Percentiles rank a stretch among this genome's conserved stretches.
Evolutionary conservation across 1,140 invertebrate species (phyloP).

Genomic region (Branchinecta lindahli): DNA sequence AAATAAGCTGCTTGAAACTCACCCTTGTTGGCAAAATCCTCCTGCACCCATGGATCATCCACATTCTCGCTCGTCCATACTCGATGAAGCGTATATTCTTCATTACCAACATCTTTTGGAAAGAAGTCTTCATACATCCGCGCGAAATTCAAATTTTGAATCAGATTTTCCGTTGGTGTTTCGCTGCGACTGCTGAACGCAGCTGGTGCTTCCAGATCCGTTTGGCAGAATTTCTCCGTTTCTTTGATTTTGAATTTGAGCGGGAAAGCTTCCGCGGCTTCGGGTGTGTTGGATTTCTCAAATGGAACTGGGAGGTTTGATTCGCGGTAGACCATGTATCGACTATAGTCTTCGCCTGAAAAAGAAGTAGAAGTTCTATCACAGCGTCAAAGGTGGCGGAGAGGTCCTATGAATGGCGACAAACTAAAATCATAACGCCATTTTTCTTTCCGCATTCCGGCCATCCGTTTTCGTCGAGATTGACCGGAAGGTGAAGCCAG

Average conservation of each 20-base stretch:
- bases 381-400: no score
- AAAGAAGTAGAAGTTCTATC: background rate
- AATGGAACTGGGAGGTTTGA: background rate
- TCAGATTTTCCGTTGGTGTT: background rate
- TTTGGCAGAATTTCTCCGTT: background rate
- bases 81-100: background rate
- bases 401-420: no score
- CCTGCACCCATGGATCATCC: background rate
- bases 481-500: no score
- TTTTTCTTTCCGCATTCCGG: no score
- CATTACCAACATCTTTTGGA: background rate
- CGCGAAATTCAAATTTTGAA: background rate
- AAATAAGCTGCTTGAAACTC: background rate
- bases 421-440: no score
- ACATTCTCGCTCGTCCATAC: background rate
- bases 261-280: background rate
- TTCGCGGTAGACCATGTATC: conserved; percentile 5
- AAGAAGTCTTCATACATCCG: background rate
- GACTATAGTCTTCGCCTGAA: background rate
- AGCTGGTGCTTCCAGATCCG: background rate
- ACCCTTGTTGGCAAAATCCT: background rate
- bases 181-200: background rate
- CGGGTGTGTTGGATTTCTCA: background rate
- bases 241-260: conserved; percentile 4
- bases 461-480: no score